Evolutionary conservation across 2,797 vertebrate species (phyloP).

Genomic region (Silurus aristotelis): DNA sequence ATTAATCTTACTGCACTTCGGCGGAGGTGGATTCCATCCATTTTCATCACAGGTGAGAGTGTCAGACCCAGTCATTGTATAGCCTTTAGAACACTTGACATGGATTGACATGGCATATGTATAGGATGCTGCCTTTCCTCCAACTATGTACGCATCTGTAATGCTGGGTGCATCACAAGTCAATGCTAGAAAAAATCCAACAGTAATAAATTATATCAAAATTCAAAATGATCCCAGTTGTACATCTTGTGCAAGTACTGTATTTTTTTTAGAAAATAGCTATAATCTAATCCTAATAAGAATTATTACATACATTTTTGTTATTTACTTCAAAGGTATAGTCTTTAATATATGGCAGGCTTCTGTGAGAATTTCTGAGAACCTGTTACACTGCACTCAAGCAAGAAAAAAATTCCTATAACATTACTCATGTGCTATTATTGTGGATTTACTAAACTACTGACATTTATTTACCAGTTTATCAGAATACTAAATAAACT

Average conservation of each 20-base stretch:
- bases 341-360: background rate
- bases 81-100: conserved; percentile 1
- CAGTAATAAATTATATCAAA: background rate
- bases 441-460: background rate
- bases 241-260: background rate
- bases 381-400: background rate
- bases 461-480: background rate
- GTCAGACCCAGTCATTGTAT: background rate
- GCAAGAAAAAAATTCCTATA: background rate
- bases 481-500: background rate
- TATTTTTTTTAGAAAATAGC: no score
- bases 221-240: background rate
- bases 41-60: conserved; percentile 23
- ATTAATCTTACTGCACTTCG: conserved; percentile 43
- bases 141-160: rapidly evolving
- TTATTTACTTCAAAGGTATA: background rate
- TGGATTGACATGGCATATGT: background rate
- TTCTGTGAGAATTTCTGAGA: background rate
- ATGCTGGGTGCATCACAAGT: background rate
- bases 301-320: background rate
- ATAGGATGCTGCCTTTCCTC: conserved; percentile 18
- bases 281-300: background rate
- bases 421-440: background rate
- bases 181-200: conserved; percentile 27
- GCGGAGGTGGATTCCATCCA: conserved; percentile 38